These are phyloP conservation scores for Entomyzon cyanotis DNA, from an alignment of 2,113 vertebrate genomes.

Conservation along the genomic window DNA sequence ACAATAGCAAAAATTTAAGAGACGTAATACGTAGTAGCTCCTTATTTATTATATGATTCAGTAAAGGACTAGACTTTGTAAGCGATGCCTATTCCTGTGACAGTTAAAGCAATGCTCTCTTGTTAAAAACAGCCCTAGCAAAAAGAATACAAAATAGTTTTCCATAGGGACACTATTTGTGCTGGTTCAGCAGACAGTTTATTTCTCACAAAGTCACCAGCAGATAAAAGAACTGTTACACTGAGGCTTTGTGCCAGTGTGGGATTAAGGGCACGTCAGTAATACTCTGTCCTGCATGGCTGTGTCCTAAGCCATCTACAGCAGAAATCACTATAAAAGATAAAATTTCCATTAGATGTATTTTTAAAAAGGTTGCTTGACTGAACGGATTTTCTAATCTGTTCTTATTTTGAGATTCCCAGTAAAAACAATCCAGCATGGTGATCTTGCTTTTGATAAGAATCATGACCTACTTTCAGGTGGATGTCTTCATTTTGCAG, in stretches of 20 bases:
- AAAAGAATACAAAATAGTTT: conserved; percentile 50
- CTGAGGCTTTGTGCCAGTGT: conserved; percentile 73
- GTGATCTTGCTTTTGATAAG: background rate
- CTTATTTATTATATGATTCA: background rate
- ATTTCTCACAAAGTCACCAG: conserved; percentile 63
- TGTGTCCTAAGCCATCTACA: background rate
- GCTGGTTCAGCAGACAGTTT: conserved; percentile 73
- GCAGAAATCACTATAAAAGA: background rate
- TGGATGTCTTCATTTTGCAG: background rate
- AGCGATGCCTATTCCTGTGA: background rate
- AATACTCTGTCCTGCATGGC: background rate
- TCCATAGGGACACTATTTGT: background rate
- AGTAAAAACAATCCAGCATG: background rate
- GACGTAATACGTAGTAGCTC: background rate
- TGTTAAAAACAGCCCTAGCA: background rate
- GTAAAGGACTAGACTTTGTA: background rate
- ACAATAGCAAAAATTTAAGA: background rate
- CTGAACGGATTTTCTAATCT: background rate
- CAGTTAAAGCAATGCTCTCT: background rate
- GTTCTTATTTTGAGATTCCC: background rate
- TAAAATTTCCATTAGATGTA: background rate
- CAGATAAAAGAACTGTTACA: conserved; percentile 76
- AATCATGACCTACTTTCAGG: conserved; percentile 21
- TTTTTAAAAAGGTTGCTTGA: background rate
- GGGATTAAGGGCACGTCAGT: conserved; percentile 75